Base-by-base conservation (phyloP, 1,140 invertebrate genomes). In the Temnothorax nylanderi region DNA sequence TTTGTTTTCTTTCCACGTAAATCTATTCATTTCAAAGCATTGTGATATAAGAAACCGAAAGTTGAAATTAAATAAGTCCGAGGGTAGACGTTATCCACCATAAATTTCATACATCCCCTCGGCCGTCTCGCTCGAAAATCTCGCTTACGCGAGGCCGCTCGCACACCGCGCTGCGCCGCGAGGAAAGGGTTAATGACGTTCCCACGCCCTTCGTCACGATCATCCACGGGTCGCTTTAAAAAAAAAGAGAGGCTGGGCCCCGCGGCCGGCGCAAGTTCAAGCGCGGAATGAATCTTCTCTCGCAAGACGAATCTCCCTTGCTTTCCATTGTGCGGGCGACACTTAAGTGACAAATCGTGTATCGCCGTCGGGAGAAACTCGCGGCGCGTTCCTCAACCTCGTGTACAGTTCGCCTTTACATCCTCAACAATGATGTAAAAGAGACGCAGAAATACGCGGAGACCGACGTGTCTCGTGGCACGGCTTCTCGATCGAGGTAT, bases 321-420 rank as follows among this genome's bases (percentile, higher is more conserved):
- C 69, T 49, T 84, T 65, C 62, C 51, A 80, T 80, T 84, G 54
- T 75, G 18, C 69, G 54, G 32, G 13, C 26, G 54, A 84, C 54
- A 84, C 41, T 84, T 71, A 71, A 81, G 78, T 71, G 65, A 81
- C 80, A 74, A 84, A 84, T 84, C 54, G 69, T 84, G 69, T 84
- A 74, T 47, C 62, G 77, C 49, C 51, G 49, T 74, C 18, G 54
- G 54, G 69, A 84, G 69, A 84, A 84, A 75, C 13, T 84, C 16
- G 67, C 37, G 18, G 18, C 13, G 37, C 41, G 11, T 71, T 60
- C 21, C 26, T 82, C 37, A 18, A 21, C 5, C 26, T 84, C 26
- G 8, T 32, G 54, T 49, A 44, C 10, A 26, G 60, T 47, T 80
- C 34, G 47, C 47, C 51, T 67, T 58, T 47, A 47, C 67, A 60